These are phyloP conservation scores for Ariopsis seemanni DNA, from an alignment of 2,113 vertebrate genomes.

Conservation along the genomic window DNA sequence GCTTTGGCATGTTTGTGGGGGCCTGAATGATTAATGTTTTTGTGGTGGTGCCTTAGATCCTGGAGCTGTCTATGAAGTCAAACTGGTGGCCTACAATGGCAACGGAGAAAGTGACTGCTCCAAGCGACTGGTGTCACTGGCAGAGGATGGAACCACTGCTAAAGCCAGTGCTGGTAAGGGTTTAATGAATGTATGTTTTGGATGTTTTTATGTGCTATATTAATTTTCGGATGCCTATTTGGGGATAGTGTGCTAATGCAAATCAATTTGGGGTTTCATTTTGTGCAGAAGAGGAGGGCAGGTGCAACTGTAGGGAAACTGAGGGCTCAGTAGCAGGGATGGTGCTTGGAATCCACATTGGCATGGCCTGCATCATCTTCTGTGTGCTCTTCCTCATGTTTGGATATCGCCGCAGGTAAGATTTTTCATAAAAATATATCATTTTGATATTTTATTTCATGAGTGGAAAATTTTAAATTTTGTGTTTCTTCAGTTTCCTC, in stretches of 20 bases:
- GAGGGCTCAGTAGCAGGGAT: constrained; percentile 69
- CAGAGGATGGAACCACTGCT: constrained; percentile 62
- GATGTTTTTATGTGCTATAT: background rate
- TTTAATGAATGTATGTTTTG: background rate
- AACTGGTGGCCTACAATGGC: constrained; percentile 74
- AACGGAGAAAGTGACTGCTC: constrained; percentile 75
- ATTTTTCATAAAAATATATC: background rate
- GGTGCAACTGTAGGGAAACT: constrained; percentile 68
- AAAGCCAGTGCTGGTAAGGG: constrained; percentile 54
- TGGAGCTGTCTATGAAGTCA: constrained; percentile 70
- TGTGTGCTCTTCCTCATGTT: constrained; percentile 78
- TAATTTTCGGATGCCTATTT: background rate
- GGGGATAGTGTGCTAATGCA: background rate
- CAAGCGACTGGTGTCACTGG: constrained; percentile 68
- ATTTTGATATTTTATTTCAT: background rate
- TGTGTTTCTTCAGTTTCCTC: constrained; percentile 61
- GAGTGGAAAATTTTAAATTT: background rate
- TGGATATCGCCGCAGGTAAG: constrained; percentile 76
- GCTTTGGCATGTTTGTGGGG: background rate
- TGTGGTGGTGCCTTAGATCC: constrained; percentile 60
- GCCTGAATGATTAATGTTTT: constrained; percentile 14
- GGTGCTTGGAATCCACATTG: constrained; percentile 74
- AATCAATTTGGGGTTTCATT: background rate
- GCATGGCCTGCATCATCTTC: constrained; percentile 77
- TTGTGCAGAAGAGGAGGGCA: constrained; percentile 54